These are phyloP conservation scores for Chiroxiphia lanceolata DNA, from an alignment of 2,797 vertebrate species.

Conservation along the genomic window DNA sequence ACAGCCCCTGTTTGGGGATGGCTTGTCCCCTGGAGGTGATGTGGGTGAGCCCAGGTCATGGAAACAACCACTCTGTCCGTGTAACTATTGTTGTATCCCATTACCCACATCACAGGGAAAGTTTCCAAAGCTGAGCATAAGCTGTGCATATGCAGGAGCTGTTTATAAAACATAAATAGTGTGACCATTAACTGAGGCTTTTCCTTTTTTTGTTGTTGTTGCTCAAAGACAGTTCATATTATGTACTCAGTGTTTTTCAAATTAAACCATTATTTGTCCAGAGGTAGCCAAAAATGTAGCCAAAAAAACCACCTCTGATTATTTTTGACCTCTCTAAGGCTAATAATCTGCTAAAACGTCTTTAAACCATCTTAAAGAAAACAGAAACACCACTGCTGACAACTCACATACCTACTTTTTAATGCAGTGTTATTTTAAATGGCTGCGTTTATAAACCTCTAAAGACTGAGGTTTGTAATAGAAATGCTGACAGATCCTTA, in stretches of 20 bases:
- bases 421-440: slow-evolving; percentile 71
- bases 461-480: slow-evolving; percentile 67
- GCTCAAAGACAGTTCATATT: slow-evolving; percentile 16
- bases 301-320: slow-evolving; percentile 56
- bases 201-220: slow-evolving; percentile 44
- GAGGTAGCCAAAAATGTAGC: slow-evolving; percentile 59
- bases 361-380: slow-evolving; percentile 69
- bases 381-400: slow-evolving; percentile 70
- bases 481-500: slow-evolving; percentile 74
- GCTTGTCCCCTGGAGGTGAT: background rate
- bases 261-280: slow-evolving; percentile 51
- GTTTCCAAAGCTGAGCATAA: background rate
- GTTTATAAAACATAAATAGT: slow-evolving; percentile 23
- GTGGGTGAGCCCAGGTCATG: background rate
- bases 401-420: slow-evolving; percentile 72
- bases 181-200: slow-evolving; percentile 7
- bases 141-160: background rate
- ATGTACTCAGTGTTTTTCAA: slow-evolving; percentile 44
- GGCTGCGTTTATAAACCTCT: slow-evolving; percentile 69
- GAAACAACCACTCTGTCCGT: fast-evolving
- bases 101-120: background rate
- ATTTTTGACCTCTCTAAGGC: slow-evolving; percentile 64
- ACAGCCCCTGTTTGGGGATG: background rate
- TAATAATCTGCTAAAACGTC: slow-evolving; percentile 70
- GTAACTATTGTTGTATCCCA: background rate